Conservation (phyloP, 37 sponge, comb jelly and placozoan genomes). For the Beroe ovata region DNA sequence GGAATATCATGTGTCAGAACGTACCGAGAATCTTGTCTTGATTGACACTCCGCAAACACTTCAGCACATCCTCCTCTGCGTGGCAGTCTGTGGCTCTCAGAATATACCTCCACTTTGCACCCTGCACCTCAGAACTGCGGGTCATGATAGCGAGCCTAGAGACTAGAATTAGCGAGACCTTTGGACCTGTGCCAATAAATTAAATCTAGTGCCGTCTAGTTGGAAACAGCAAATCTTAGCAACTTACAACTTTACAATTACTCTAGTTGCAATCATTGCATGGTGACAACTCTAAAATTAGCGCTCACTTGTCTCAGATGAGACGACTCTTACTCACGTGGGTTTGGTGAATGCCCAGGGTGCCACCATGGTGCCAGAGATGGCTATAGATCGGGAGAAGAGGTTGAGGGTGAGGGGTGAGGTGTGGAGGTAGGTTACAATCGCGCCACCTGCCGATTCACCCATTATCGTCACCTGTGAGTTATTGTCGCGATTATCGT, state of each 20-base stretch:
- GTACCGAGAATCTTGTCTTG: not conserved
- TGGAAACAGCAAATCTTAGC: too few species aligned
- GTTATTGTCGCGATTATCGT: too few species aligned
- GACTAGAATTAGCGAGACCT: too few species aligned
- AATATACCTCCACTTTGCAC: not conserved
- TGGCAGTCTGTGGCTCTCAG: not conserved
- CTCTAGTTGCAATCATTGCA: not conserved
- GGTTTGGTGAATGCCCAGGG: conserved; percentile 30
- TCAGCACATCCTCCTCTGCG: not conserved
- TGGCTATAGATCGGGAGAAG: conserved; percentile 1
- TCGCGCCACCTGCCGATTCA: conserved; percentile 39
- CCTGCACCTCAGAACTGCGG: too few species aligned
- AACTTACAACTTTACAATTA: not conserved
- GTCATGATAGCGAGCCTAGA: too few species aligned
- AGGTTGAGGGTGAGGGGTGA: conserved; percentile 39
- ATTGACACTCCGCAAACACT: conserved; percentile 30
- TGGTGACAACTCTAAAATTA: too few species aligned
- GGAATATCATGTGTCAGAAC: too few species aligned
- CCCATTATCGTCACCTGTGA: conserved; percentile 57
- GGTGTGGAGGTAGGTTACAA: conserved; percentile 55
- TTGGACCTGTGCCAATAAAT: not conserved
- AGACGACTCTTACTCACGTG: not conserved
- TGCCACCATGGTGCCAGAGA: conserved; percentile 32
- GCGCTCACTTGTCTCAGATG: too few species aligned
- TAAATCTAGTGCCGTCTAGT: not conserved